Conservation (phyloP, 2,113 vertebrate species). For the Podiceps cristatus region DNA sequence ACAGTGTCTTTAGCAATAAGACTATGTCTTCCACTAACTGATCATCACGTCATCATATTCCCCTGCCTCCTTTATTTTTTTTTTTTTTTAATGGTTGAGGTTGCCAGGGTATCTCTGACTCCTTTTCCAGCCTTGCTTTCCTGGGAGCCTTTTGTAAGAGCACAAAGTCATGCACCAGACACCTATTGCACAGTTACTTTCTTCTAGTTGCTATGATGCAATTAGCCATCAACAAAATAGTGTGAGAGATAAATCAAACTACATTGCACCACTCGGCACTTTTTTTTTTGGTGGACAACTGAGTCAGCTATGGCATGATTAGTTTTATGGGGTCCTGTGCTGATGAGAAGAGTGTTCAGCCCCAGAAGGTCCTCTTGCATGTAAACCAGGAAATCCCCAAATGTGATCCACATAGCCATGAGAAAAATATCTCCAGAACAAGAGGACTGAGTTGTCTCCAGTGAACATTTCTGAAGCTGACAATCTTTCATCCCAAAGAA, state of each 20-base stretch:
- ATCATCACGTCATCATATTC: background rate
- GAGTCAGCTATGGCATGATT: background rate
- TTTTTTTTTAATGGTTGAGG: background rate
- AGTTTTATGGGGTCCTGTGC: background rate
- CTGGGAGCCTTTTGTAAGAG: background rate
- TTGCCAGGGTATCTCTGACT: background rate
- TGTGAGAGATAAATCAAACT: background rate
- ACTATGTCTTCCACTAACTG: background rate
- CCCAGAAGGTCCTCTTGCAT: background rate
- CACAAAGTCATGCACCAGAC: background rate
- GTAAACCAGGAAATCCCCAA: background rate
- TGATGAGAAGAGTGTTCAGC: background rate
- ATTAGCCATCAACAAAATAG: background rate
- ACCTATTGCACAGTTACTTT: background rate
- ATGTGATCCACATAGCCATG: fast-evolving
- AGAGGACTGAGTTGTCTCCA: background rate
- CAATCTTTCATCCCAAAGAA: background rate
- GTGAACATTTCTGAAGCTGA: background rate
- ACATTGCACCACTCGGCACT: background rate
- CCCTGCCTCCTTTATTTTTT: fast-evolving
- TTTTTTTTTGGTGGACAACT: background rate
- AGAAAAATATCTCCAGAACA: background rate
- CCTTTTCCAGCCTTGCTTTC: background rate
- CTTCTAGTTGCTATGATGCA: background rate
- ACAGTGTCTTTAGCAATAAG: background rate